These are phyloP conservation scores for Onychomys leucogaster DNA, from an alignment of 2,797 vertebrate species.

Conservation along the genomic window DNA sequence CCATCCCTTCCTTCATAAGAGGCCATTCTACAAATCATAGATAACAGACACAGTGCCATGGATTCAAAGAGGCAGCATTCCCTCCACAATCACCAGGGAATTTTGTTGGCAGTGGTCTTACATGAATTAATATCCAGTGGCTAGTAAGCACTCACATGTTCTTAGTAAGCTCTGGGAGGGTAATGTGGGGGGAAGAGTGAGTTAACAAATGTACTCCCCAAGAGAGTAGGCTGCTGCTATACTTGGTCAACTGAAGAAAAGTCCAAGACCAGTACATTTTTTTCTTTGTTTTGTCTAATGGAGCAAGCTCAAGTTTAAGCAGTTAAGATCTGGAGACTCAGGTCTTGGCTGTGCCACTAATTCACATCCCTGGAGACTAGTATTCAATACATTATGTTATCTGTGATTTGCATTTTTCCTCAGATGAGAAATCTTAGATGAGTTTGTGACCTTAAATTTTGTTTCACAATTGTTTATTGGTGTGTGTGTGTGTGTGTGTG, in stretches of 20 bases:
- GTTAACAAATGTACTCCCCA: neutral
- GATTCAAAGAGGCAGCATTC: neutral
- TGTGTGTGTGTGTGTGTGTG: neutral
- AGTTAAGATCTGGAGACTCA: neutral
- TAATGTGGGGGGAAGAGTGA: neutral
- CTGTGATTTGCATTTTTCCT: neutral
- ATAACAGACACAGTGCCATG: neutral
- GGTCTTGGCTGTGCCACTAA: neutral
- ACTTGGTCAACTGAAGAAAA: neutral
- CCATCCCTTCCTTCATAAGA: neutral
- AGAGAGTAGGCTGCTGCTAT: neutral
- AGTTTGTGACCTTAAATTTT: neutral
- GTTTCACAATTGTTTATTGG: neutral
- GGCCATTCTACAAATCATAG: neutral
- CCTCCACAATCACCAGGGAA: neutral
- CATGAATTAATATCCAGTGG: neutral
- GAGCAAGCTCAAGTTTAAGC: neutral
- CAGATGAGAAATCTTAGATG: constrained; percentile 25
- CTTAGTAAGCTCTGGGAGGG: neutral
- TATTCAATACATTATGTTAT: neutral
- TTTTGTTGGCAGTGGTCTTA: neutral
- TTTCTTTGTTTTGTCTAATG: neutral
- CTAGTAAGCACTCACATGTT: neutral
- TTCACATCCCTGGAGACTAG: neutral
- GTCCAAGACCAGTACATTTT: neutral